These are phyloP conservation scores for Brachypterus glaber DNA, from an alignment of 2,888 invertebrate genomes.

Conservation along the genomic window DNA sequence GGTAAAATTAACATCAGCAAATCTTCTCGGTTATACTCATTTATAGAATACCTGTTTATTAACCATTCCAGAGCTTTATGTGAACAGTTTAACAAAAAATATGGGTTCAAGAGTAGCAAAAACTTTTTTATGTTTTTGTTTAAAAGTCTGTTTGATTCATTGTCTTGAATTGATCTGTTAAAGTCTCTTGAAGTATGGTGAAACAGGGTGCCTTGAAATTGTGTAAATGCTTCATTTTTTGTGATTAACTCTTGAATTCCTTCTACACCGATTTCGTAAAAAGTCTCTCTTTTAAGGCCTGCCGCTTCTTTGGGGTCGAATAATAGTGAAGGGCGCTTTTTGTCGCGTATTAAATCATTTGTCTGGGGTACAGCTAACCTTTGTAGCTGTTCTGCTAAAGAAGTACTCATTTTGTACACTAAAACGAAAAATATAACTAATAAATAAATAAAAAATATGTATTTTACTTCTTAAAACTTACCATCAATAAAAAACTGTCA, in stretches of 20 bases:
- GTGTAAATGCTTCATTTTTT: constrained; percentile 60
- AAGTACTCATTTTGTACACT: constrained; percentile 49
- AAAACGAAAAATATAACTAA: constrained; percentile 5
- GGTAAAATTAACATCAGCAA: constrained; percentile 77
- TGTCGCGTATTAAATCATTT: constrained; percentile 52
- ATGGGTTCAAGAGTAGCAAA: constrained; percentile 74
- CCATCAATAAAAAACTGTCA: no score
- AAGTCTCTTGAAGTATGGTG: constrained; percentile 65
- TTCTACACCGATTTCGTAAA: constrained; percentile 76
- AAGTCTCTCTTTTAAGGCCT: constrained; percentile 69
- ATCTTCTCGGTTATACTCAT: constrained; percentile 77
- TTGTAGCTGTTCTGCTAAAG: constrained; percentile 69
- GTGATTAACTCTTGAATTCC: constrained; percentile 76
- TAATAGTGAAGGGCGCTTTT: constrained; percentile 69
- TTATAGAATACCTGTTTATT: constrained; percentile 77
- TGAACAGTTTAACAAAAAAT: constrained; percentile 71
- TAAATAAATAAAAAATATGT: no score
- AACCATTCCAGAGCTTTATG: constrained; percentile 96
- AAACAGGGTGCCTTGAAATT: constrained; percentile 70
- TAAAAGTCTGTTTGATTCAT: constrained; percentile 65
- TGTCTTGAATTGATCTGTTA: constrained; percentile 69
- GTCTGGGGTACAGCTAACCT: constrained; percentile 70
- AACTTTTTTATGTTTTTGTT: constrained; percentile 70
- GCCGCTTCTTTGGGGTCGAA: constrained; percentile 89
- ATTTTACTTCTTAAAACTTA: no score